Evolutionary conservation across 2,113 vertebrate genomes (phyloP).

Genomic region (Lepisosteus osseus): DNA sequence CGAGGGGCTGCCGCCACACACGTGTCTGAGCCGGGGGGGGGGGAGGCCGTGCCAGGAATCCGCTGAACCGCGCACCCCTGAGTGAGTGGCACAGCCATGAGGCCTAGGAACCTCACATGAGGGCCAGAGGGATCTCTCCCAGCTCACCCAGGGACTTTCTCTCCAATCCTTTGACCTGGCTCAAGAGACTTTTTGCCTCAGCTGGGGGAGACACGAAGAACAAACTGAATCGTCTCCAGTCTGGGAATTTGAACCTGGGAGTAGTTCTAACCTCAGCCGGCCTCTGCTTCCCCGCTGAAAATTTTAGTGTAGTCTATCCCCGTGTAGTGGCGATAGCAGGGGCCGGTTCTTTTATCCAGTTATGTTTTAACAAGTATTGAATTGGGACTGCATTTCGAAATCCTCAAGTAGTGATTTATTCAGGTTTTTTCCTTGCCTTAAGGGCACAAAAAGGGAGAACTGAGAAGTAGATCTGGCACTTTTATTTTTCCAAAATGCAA

Average conservation of each 20-base stretch:
- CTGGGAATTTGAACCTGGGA: too few species aligned
- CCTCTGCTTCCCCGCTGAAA: slow-evolving; percentile 50
- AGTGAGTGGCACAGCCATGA: slow-evolving; percentile 32
- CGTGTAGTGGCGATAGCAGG: slow-evolving; percentile 29
- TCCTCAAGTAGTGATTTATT: too few species aligned
- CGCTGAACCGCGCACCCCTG: slow-evolving; percentile 25
- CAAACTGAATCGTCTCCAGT: too few species aligned
- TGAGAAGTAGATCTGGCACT: too few species aligned
- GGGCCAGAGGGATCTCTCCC: slow-evolving; percentile 29
- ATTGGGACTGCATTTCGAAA: too few species aligned
- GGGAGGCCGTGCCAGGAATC: neutral
- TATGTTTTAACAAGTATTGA: slow-evolving; percentile 28
- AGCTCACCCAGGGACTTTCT: slow-evolving; percentile 22
- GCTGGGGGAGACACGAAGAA: too few species aligned
- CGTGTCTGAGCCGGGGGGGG: slow-evolving; percentile 62
- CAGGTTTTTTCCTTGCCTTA: too few species aligned
- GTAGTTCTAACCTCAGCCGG: slow-evolving; percentile 40
- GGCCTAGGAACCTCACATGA: slow-evolving; percentile 49
- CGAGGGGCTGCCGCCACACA: slow-evolving; percentile 82
- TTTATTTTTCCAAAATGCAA: too few species aligned
- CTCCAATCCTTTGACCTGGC: too few species aligned
- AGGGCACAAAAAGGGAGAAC: too few species aligned
- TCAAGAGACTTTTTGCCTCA: too few species aligned
- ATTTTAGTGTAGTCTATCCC: slow-evolving; percentile 50
- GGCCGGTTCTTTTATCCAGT: slow-evolving; percentile 21